These are phyloP conservation scores for Urophycis tenuis DNA, from an alignment of 2,797 vertebrate species.

Conservation along the genomic window DNA sequence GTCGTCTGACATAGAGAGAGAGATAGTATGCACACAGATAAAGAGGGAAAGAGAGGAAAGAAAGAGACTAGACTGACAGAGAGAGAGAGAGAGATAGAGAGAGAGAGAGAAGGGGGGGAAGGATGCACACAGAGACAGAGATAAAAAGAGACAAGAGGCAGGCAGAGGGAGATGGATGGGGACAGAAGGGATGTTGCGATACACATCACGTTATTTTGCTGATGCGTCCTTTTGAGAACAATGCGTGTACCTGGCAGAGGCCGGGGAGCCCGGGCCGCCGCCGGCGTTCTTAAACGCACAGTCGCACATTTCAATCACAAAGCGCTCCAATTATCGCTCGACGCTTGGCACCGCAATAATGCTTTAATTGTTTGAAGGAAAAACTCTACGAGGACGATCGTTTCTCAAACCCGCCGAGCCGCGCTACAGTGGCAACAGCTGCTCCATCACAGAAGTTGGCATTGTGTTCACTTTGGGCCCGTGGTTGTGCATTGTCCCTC, in stretches of 20 bases:
- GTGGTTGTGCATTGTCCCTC: constrained; percentile 38
- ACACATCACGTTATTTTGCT: background rate
- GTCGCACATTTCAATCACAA: background rate
- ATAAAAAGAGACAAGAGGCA: background rate
- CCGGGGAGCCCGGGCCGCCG: too few relatives aligned
- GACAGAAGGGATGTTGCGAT: background rate
- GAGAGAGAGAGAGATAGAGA: background rate
- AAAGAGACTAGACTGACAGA: constrained; percentile 26
- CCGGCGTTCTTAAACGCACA: too few relatives aligned
- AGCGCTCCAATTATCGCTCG: background rate
- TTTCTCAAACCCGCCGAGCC: constrained; percentile 11
- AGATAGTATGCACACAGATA: background rate
- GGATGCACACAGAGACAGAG: background rate
- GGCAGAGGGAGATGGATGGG: background rate
- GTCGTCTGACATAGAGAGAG: too few relatives aligned
- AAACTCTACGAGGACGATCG: background rate
- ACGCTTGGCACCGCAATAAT: constrained; percentile 36
- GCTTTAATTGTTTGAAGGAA: constrained; percentile 31
- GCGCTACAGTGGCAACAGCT: background rate
- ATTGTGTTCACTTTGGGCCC: constrained; percentile 23
- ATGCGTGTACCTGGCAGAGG: background rate
- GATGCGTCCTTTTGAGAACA: background rate
- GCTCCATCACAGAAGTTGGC: constrained; percentile 24
- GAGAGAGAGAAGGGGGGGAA: background rate
- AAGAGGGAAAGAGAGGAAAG: constrained; percentile 15